Evolutionary conservation across 92 coral and sea anemone species (phyloP), one percentile per base, ranked within the genome.

Genomic region (Phenganax subtilis): DNA sequence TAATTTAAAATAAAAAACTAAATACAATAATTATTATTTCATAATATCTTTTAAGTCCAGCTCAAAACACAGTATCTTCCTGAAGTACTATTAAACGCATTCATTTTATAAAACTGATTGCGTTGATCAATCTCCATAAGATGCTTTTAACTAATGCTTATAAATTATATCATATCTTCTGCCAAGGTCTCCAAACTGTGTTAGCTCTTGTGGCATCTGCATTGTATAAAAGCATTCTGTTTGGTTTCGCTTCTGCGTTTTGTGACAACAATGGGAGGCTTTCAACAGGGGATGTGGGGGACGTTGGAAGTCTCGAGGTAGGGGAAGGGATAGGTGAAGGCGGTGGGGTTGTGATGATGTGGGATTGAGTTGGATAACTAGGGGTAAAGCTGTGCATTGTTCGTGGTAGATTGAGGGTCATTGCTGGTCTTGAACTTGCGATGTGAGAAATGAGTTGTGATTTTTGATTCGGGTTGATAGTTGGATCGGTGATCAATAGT

Each of bases 291-390:
- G 83, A 79, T 44, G 65, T 65, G 51, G 83, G 74, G 7, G 83
- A 79, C 27, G 65, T 16, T 12, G 83, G 61, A 16, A 60, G 55
- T 62, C 74, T 51, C 69, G 74, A 51, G 62, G 83, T 79, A 4
- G 83, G 83, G 4, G 83, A 79, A 12, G 83, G 83, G 74, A 79
- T 79, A 6, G 83, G 83, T 15, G 83, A 79, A 30, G 83, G 74
- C 1, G 83, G 83, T 59, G 83, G 83, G 16, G 83, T 79, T 59
- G 74, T 79, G 83, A 73, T 62, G 30, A 15, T 62, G 7, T 79
- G 83, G 51, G 83, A 51, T 12, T 79, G 69, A 52, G 55, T 54
- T 12, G 83, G 62, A 30, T 16, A 51, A 47, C 12, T 62, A 12
- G 83, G 53, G 25, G 74, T n/a, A 56, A 79, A 63, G 9, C 59